A percentile compares a stretch with the other conserved stretches of the same genome.
Conservation (phyloP, 2,888 invertebrate genomes). For the Epirrita christyi region DNA sequence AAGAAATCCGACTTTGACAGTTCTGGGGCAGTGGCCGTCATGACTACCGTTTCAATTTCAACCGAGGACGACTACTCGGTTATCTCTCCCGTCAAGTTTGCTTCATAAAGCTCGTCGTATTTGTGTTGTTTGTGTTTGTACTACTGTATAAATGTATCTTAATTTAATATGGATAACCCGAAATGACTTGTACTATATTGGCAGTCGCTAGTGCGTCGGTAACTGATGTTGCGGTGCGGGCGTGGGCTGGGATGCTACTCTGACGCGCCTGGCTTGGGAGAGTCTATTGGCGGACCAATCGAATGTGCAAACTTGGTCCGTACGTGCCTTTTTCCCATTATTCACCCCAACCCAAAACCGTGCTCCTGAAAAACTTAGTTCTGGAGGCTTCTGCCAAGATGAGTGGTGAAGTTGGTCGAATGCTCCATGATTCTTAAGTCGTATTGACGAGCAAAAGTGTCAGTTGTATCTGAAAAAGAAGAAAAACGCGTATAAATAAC, state of each 20-base stretch:
- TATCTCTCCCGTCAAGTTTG: slow-evolving; percentile 55
- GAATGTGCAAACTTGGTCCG: slow-evolving; percentile 81
- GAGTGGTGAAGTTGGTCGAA: slow-evolving; percentile 42
- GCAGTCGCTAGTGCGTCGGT: slow-evolving; percentile 82
- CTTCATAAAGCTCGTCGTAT: slow-evolving; percentile 59
- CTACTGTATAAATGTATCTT: slow-evolving; percentile 76
- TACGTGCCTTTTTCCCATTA: slow-evolving; percentile 83
- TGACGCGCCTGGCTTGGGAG: slow-evolving; percentile 62
- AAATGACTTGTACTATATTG: slow-evolving; percentile 84
- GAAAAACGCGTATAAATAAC: slow-evolving; percentile 36
- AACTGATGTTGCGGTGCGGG: slow-evolving; percentile 71
- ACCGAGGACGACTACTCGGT: slow-evolving; percentile 73
- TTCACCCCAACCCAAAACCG: slow-evolving; percentile 71
- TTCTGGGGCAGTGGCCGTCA: slow-evolving; percentile 94
- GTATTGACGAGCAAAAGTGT: slow-evolving; percentile 32
- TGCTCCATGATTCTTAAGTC: slow-evolving; percentile 58
- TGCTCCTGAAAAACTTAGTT: slow-evolving; percentile 62
- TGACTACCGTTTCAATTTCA: slow-evolving; percentile 88
- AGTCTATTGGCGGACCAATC: slow-evolving; percentile 77
- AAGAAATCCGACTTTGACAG: slow-evolving; percentile 95
- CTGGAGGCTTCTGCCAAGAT: slow-evolving; percentile 48
- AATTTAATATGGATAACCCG: slow-evolving; percentile 79
- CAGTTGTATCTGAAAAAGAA: slow-evolving; percentile 60
- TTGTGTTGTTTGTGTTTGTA: slow-evolving; percentile 69
- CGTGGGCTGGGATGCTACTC: slow-evolving; percentile 69